These are phyloP conservation scores for Leptothorax acervorum DNA, from an alignment of 2,888 invertebrate species.

Conservation along the genomic window DNA sequence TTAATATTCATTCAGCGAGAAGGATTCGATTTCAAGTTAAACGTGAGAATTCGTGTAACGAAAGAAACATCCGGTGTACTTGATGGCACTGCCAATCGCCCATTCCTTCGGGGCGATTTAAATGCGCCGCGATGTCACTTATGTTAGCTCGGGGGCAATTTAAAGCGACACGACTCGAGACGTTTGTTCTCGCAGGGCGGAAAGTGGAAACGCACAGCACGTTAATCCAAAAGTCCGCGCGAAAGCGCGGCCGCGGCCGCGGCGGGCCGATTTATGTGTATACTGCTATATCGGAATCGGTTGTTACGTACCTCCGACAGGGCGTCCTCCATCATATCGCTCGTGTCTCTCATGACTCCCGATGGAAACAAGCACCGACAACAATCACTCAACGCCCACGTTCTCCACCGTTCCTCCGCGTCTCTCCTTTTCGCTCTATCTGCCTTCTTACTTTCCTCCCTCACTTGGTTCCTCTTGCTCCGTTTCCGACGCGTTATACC, in stretches of 20 bases:
- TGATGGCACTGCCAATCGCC: neutral
- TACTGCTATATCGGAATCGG: slow-evolving; percentile 15
- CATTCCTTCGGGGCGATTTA: neutral
- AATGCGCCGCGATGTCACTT: neutral
- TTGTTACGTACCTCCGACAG: slow-evolving; percentile 80
- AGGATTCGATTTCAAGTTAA: neutral
- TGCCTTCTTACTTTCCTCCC: slow-evolving; percentile 6
- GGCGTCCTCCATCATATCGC: slow-evolving; percentile 83
- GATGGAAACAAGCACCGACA: slow-evolving; percentile 75
- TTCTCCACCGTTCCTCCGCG: slow-evolving; percentile 51
- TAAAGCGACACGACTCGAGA: neutral
- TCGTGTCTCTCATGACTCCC: slow-evolving; percentile 80
- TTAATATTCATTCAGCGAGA: neutral
- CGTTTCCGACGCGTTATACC: slow-evolving; percentile 1
- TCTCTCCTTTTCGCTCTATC: slow-evolving; percentile 39
- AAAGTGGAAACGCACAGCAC: neutral
- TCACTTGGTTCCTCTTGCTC: slow-evolving; percentile 4
- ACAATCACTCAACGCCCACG: slow-evolving; percentile 78
- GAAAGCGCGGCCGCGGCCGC: neutral
- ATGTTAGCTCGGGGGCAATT: neutral
- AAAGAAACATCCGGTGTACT: neutral
- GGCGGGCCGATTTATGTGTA: neutral
- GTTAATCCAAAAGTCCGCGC: neutral
- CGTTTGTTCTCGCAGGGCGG: neutral
- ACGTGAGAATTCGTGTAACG: neutral